These are phyloP conservation scores for Alectura lathami DNA, from an alignment of 2,113 vertebrate species.

Conservation along the genomic window DNA sequence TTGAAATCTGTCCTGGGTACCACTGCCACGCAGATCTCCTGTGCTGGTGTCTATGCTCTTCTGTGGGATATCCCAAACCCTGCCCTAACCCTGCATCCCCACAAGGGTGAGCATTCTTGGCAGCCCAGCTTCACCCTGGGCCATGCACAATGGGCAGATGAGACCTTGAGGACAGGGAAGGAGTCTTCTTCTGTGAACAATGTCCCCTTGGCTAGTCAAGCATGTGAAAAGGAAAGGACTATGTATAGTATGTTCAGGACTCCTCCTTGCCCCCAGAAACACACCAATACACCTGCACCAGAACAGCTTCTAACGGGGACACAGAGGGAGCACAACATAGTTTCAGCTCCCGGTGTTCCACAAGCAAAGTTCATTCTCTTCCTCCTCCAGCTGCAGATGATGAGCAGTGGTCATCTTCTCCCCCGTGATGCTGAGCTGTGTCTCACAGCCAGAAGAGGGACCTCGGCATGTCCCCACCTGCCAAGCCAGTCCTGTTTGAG, in stretches of 20 bases:
- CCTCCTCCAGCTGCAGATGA: not conserved
- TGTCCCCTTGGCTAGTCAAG: not conserved
- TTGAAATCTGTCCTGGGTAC: not conserved
- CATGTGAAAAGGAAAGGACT: not conserved
- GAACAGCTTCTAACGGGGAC: not conserved
- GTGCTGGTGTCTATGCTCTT: not conserved
- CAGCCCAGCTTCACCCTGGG: not conserved
- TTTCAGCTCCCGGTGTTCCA: not conserved
- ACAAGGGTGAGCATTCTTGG: not conserved
- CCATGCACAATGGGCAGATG: fast-evolving
- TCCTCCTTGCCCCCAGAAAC: not conserved
- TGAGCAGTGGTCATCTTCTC: not conserved
- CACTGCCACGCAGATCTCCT: not conserved
- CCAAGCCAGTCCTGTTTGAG: not conserved
- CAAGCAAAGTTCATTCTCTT: not conserved
- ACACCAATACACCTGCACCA: not conserved
- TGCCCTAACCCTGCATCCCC: not conserved
- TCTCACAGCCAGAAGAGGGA: not conserved
- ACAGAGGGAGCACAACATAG: not conserved
- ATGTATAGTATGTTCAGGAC: not conserved
- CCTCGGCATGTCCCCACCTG: not conserved
- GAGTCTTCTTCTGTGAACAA: not conserved
- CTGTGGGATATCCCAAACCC: not conserved
- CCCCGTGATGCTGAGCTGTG: not conserved
- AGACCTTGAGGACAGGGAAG: not conserved